These are phyloP conservation scores for Gymnorhina tibicen DNA, from an alignment of 2,113 vertebrate genomes.

Conservation along the genomic window DNA sequence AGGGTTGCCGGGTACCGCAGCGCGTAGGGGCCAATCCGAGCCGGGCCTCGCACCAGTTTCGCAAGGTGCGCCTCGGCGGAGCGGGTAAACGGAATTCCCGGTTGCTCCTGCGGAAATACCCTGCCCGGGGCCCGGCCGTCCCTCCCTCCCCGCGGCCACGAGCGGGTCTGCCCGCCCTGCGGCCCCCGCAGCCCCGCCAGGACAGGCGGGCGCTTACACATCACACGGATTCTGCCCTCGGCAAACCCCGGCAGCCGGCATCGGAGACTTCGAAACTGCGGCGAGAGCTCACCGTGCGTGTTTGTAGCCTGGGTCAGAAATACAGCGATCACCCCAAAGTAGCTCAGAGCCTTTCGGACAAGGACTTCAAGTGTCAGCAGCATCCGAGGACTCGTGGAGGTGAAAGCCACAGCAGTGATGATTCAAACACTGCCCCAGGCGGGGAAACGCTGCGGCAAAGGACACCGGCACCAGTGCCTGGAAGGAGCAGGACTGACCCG, in stretches of 20 bases:
- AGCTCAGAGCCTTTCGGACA: background rate
- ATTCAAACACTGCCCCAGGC: background rate
- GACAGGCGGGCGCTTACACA: fast-evolving
- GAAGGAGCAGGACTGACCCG: background rate
- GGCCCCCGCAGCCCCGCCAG: background rate
- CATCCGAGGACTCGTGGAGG: fast-evolving
- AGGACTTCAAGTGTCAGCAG: background rate
- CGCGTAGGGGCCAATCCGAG: background rate
- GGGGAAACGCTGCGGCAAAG: background rate
- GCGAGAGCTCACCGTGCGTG: fast-evolving
- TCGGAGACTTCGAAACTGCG: fast-evolving
- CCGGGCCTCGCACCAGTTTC: fast-evolving
- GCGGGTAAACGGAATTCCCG: fast-evolving
- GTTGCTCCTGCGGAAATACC: fast-evolving
- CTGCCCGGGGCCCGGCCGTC: background rate
- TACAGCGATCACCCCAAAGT: fast-evolving
- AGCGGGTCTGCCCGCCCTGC: background rate
- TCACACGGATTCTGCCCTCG: fast-evolving
- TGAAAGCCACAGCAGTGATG: fast-evolving
- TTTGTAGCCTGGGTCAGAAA: fast-evolving
- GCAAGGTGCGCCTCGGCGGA: fast-evolving
- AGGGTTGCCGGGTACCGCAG: background rate
- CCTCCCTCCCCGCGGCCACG: background rate
- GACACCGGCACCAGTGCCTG: fast-evolving
- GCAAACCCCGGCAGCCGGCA: fast-evolving